A percentile compares a stretch with the other conserved stretches of the same genome.
phyloP scores from a whole-genome alignment of 2,797 vertebrate genomes.

The Falco peregrinus region DNA sequence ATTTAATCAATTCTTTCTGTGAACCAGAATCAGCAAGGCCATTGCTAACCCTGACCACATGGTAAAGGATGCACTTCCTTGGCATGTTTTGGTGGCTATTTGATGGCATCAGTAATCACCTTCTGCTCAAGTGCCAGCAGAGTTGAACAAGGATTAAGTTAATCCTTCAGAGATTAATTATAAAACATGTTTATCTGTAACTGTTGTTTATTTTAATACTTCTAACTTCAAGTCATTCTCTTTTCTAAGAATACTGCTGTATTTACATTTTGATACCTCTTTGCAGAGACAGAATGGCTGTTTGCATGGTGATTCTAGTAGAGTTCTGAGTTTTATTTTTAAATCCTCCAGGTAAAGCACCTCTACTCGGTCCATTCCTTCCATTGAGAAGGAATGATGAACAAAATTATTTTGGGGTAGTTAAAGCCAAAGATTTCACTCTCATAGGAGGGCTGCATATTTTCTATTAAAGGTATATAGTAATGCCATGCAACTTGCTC shows the following conservation, averaged over 20 bases:
- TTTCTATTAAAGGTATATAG: not conserved
- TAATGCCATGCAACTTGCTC: not conserved
- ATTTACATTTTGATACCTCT: constrained; percentile 53
- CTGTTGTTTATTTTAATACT: constrained; percentile 51
- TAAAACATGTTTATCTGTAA: constrained; percentile 38
- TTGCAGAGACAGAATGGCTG: constrained; percentile 18
- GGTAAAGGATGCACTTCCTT: not conserved
- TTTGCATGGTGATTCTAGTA: constrained; percentile 17
- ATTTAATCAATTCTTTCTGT: not conserved
- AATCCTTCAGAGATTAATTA: constrained; percentile 25
- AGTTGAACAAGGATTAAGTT: constrained; percentile 28
- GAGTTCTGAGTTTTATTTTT: constrained; percentile 21
- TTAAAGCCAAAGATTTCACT: constrained; percentile 62
- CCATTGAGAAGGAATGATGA: not conserved
- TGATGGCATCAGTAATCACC: not conserved
- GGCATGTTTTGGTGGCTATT: not conserved
- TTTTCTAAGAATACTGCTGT: constrained; percentile 47
- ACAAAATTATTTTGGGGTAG: not conserved
- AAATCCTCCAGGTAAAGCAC: not conserved
- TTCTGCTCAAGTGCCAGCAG: not conserved
- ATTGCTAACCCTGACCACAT: not conserved
- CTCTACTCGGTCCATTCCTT: not conserved
- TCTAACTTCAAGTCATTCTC: constrained; percentile 13
- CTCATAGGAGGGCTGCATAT: not conserved
- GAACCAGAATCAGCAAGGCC: not conserved